Percentiles rank a stretch among this genome's conserved stretches.
These are phyloP conservation scores for Phrynosoma platyrhinos DNA, from an alignment of 2,113 vertebrate species.

Conservation along the genomic window DNA sequence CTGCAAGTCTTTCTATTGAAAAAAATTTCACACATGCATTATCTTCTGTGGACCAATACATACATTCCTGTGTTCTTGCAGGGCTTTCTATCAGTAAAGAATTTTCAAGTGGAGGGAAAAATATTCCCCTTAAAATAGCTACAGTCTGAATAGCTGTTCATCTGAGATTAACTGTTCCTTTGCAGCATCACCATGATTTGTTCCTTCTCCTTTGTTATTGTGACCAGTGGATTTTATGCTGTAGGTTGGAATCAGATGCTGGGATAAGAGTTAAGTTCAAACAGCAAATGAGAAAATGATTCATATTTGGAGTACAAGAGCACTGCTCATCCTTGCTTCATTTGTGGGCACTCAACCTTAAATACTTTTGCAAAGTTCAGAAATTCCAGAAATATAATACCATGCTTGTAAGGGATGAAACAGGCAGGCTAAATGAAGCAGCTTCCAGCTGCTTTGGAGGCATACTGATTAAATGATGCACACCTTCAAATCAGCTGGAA, in stretches of 20 bases:
- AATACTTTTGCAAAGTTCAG: not conserved
- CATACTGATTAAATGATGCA: too few species aligned
- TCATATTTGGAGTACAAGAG: not conserved
- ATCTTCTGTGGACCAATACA: not conserved
- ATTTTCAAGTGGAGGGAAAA: not conserved
- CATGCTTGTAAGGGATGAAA: not conserved
- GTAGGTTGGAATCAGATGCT: not conserved
- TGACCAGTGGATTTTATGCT: not conserved
- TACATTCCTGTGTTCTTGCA: not conserved
- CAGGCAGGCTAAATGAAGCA: too few species aligned
- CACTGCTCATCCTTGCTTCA: not conserved
- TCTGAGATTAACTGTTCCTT: not conserved
- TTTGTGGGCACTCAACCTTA: not conserved
- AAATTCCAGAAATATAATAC: not conserved
- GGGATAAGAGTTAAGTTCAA: not conserved
- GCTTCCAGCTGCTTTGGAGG: too few species aligned
- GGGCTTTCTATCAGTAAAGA: not conserved
- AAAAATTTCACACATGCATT: too few species aligned
- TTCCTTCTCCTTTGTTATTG: not conserved
- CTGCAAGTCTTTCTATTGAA: not conserved
- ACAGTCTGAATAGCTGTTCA: not conserved
- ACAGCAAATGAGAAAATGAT: too few species aligned
- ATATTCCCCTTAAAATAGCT: not conserved
- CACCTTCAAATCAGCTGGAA: too few species aligned
- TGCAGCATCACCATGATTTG: not conserved